A percentile compares a stretch with the other conserved stretches of the same genome.
phyloP scores from a whole-genome alignment of 2,888 invertebrate species.

The Himalopsyche kuldschensis region DNA sequence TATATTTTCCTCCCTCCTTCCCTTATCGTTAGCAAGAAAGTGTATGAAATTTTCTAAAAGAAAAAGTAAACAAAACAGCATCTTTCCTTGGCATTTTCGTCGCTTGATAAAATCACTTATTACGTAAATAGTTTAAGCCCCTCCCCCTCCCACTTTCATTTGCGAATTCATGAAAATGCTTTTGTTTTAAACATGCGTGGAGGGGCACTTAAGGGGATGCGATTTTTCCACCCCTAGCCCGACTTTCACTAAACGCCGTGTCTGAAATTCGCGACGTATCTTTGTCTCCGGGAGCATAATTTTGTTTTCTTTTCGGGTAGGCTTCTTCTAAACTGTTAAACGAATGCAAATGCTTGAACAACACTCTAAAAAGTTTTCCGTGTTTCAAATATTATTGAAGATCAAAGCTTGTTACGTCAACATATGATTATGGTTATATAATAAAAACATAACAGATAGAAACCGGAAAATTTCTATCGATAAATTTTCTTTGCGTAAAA shows the following conservation, averaged over 20 bases:
- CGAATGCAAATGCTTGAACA: background rate
- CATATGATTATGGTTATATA: too few species aligned
- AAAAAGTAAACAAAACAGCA: too few species aligned
- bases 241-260: background rate
- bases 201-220: background rate
- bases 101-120: background rate
- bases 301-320: background rate
- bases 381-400: too few species aligned
- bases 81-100: background rate
- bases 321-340: background rate
- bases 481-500: too few species aligned
- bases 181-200: background rate
- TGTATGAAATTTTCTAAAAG: too few species aligned
- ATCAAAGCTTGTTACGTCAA: too few species aligned
- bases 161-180: background rate
- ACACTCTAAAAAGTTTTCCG: too few species aligned
- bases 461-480: too few species aligned
- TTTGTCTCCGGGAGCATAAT: background rate
- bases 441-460: too few species aligned
- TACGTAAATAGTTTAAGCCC: background rate
- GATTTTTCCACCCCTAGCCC: background rate
- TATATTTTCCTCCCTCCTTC: too few species aligned
- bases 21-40: too few species aligned
- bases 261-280: background rate
- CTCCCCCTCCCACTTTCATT: background rate